Evolutionary conservation across 2,113 vertebrate genomes (phyloP).

Genomic region (Campylomormyrus tamandua): DNA sequence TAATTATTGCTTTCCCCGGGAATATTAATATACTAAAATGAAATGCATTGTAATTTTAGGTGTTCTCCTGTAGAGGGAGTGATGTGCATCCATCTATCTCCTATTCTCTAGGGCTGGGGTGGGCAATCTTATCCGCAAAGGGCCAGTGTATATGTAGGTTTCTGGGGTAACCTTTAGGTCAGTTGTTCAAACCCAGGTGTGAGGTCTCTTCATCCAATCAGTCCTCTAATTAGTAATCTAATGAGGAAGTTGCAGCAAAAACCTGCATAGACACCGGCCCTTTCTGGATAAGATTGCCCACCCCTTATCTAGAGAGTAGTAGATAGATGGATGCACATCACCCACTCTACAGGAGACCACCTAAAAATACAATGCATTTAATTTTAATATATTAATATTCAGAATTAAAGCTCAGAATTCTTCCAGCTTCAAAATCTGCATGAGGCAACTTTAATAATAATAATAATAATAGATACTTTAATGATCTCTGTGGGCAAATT

Average conservation of each 20-base stretch:
- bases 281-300: neutral
- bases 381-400: neutral
- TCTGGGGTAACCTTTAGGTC: too few relatives aligned
- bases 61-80: neutral
- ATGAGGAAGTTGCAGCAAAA: neutral
- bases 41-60: neutral
- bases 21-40: neutral
- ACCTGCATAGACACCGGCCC: neutral
- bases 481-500: neutral
- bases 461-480: neutral
- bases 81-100: neutral
- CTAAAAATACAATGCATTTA: neutral
- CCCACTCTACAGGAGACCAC: neutral
- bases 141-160: neutral
- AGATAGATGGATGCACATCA: neutral
- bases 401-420: neutral
- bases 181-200: too few relatives aligned
- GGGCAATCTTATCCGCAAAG: neutral
- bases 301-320: neutral
- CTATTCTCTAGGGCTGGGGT: neutral
- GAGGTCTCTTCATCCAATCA: too few relatives aligned
- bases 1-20: neutral
- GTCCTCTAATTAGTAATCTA: too few relatives aligned
- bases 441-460: neutral
- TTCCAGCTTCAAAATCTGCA: neutral